Base-by-base conservation (phyloP, 1,140 invertebrate genomes). In the Palaemon carinicauda region DNA sequence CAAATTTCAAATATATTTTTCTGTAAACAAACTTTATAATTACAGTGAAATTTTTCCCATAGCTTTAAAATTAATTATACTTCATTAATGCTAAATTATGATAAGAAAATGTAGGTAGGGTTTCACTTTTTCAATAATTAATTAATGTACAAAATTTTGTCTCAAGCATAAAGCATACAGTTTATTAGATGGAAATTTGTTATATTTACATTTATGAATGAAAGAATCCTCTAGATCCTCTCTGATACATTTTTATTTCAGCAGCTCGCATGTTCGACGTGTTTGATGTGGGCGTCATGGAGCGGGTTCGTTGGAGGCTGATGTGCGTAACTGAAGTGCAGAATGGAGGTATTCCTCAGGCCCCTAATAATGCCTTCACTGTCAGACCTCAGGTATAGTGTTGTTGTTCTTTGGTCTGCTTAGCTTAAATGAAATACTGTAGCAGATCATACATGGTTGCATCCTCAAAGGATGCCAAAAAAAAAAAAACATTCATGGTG, bases 241-340 rank as follows among this genome's bases (percentile, higher is more conserved):
- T 14, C 29, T 69, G n/a, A 27, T 29, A 14, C 12, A 29, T 19
- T 51, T 51, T 41, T 24, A 50, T 73, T 80, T 15, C 84, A 86
- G 84, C 84, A 71, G 77, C 84, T 52, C 84, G 84, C 3, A 86
- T 86, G 75, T 86, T 86, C 33, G 84, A 86, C 69, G 78, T 86
- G 78, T 86, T 86, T 79, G 84, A 86, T 56, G 84, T 86, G 21
- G 84, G 84, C 33, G 84, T 86, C 27, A 86, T 86, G 84, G 84
- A 86, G 17, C 73, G 84, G 52, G 33, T 86, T 29, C 84, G 71
- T 56, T 86, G 84, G 84, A 51, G 84, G 54, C 78, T 86, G 12
- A 74, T 80, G 65, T 80, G 84, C 56, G 84, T 80, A 24, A 80
- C 84, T 10, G 56, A 86, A n/a, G 51, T 80, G 24, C 84, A 86